Percentiles rank a stretch among this genome's conserved stretches.
These are phyloP conservation scores for Prosopocoilus inquinatus DNA, from an alignment of 2,888 invertebrate genomes.

Conservation along the genomic window DNA sequence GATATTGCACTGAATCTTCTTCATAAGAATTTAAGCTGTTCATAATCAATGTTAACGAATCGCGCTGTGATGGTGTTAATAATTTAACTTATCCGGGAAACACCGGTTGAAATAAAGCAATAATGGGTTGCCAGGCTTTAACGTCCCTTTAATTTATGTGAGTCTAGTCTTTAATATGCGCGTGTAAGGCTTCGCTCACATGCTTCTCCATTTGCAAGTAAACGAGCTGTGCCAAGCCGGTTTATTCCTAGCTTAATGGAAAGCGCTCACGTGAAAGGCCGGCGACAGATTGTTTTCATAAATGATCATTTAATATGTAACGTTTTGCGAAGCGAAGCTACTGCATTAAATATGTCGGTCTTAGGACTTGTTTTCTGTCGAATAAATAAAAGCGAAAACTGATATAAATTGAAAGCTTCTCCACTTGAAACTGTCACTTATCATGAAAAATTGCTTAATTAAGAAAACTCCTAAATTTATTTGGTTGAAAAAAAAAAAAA, in stretches of 20 bases:
- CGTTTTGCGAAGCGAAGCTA: neutral
- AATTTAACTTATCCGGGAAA: neutral
- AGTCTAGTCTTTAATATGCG: neutral
- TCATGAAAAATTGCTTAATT: too few relatives aligned
- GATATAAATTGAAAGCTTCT: too few relatives aligned
- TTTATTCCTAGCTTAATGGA: neutral
- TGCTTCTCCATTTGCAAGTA: neutral
- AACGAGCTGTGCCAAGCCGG: neutral
- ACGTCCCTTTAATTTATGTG: neutral
- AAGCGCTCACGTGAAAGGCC: neutral
- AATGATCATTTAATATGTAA: neutral
- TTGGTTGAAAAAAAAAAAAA: too few relatives aligned
- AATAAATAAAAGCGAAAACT: too few relatives aligned
- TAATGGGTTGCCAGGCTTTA: conserved; percentile 1
- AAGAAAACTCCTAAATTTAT: too few relatives aligned
- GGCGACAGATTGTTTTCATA: conserved; percentile 3
- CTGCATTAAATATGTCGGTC: too few relatives aligned
- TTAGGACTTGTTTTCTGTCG: too few relatives aligned
- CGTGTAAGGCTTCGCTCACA: neutral
- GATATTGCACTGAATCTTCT: too few relatives aligned
- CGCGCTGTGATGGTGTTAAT: too few relatives aligned
- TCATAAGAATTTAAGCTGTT: too few relatives aligned
- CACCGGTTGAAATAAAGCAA: neutral
- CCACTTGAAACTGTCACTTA: too few relatives aligned
- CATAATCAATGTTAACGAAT: too few relatives aligned